These are phyloP conservation scores for Rhagophthalmus giganteus DNA, from an alignment of 2,888 invertebrate species.

Conservation along the genomic window DNA sequence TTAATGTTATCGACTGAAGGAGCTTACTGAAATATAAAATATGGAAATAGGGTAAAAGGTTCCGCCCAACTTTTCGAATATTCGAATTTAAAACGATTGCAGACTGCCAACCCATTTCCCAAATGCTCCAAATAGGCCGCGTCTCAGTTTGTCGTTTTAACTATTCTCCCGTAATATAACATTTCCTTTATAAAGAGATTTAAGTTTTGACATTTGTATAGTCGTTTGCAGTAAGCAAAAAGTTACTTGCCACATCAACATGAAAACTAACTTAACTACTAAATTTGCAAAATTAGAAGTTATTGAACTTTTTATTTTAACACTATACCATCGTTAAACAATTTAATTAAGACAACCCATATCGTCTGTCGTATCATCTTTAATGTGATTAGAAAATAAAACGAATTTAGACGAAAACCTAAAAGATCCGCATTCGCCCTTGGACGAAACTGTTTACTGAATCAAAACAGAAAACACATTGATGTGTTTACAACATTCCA, in stretches of 20 bases:
- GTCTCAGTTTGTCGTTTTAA: constrained; percentile 13
- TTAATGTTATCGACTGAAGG: constrained; percentile 26
- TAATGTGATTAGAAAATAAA: too few relatives aligned
- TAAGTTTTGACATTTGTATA: neutral
- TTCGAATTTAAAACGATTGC: constrained; percentile 31
- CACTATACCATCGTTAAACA: too few relatives aligned
- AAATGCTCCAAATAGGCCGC: constrained; percentile 24
- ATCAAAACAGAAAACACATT: constrained; percentile 15
- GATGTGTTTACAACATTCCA: constrained; percentile 13
- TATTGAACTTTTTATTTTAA: too few relatives aligned
- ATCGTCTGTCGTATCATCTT: too few relatives aligned
- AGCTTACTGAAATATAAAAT: constrained; percentile 36
- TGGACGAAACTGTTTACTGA: constrained; percentile 7
- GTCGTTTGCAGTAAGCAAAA: too few relatives aligned
- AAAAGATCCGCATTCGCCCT: too few relatives aligned
- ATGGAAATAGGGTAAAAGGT: constrained; percentile 38
- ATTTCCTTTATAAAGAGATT: too few relatives aligned
- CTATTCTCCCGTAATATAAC: neutral
- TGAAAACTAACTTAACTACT: too few relatives aligned
- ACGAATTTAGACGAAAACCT: too few relatives aligned
- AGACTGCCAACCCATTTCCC: constrained; percentile 31
- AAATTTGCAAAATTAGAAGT: too few relatives aligned
- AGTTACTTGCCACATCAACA: too few relatives aligned
- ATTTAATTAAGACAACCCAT: too few relatives aligned
- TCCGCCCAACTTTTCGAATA: constrained; percentile 34